Percentiles rank a stretch among this genome's conserved stretches.
Evolutionary conservation across 2,888 invertebrate species (phyloP).

Genomic region (Pandemis corylana): DNA sequence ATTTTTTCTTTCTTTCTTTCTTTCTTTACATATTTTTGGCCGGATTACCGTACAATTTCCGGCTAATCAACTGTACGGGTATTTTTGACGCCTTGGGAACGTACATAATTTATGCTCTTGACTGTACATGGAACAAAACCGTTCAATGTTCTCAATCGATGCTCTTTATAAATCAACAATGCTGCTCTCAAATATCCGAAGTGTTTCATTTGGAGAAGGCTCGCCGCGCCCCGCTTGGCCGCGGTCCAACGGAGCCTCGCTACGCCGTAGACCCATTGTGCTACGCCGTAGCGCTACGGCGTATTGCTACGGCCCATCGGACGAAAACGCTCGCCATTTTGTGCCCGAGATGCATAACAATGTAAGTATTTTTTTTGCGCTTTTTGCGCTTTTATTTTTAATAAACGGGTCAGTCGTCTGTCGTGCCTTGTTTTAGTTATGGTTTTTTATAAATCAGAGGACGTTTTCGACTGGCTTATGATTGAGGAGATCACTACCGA

Average conservation of each 20-base stretch:
- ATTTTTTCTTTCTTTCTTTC: too few relatives aligned
- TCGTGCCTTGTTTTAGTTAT: too few relatives aligned
- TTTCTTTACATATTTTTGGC: too few relatives aligned
- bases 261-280: constrained; percentile 54
- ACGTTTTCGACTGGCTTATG: too few relatives aligned
- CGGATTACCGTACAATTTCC: too few relatives aligned
- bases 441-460: too few relatives aligned
- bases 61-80: too few relatives aligned
- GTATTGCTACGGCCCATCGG: constrained; percentile 49
- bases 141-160: background rate
- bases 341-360: background rate
- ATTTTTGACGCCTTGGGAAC: too few relatives aligned
- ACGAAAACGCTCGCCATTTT: background rate
- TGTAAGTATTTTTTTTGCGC: background rate
- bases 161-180: constrained; percentile 14
- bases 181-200: constrained; percentile 41
- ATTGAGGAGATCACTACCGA: too few relatives aligned
- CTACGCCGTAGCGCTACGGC: constrained; percentile 58
- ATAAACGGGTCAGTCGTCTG: background rate
- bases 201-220: constrained; percentile 47
- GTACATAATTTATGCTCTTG: too few relatives aligned
- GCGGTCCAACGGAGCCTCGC: constrained; percentile 53
- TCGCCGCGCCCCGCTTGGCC: constrained; percentile 48
- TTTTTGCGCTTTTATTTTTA: background rate
- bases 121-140: background rate